Evolutionary conservation across 2,113 vertebrate genomes (phyloP).

Genomic region (Nibea coibor): DNA sequence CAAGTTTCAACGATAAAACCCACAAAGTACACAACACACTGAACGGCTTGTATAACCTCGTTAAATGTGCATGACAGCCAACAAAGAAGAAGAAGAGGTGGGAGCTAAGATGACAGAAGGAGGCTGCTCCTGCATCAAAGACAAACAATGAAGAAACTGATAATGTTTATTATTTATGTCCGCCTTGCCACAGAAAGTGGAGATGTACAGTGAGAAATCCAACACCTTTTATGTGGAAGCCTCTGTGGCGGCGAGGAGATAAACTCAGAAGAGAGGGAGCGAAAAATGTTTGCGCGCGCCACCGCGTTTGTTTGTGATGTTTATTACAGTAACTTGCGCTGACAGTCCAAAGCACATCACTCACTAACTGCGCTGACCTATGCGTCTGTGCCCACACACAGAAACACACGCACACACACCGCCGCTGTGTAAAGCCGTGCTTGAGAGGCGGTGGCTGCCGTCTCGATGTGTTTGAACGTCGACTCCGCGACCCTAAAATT

Average conservation of each 20-base stretch:
- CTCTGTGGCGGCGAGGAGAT: constrained; percentile 26
- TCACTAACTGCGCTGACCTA: constrained; percentile 52
- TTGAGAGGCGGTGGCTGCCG: constrained; percentile 11
- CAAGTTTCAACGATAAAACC: constrained; percentile 29
- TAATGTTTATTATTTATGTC: constrained; percentile 55
- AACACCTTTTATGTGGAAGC: constrained; percentile 38
- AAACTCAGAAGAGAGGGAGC: constrained; percentile 39
- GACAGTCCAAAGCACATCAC: constrained; percentile 66
- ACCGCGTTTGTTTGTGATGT: constrained; percentile 35
- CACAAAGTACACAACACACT: constrained; percentile 26
- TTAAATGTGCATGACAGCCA: constrained; percentile 68
- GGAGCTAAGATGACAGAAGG: constrained; percentile 55
- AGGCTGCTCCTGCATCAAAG: constrained; percentile 64
- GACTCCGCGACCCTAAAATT: constrained; percentile 49
- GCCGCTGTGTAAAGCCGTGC: not conserved
- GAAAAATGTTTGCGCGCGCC: constrained; percentile 17
- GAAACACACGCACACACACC: not conserved
- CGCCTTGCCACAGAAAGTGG: constrained; percentile 1
- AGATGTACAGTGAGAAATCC: constrained; percentile 8
- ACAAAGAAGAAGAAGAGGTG: constrained; percentile 24
- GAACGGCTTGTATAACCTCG: constrained; percentile 38
- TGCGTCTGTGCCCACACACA: constrained; percentile 13
- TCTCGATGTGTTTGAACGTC: constrained; percentile 31
- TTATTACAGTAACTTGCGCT: constrained; percentile 63
- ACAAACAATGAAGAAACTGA: constrained; percentile 57